Evolutionary conservation across 2,888 invertebrate genomes (phyloP), one percentile per base, ranked within the genome.

Genomic region (Lasioglossum oenotherae): DNA sequence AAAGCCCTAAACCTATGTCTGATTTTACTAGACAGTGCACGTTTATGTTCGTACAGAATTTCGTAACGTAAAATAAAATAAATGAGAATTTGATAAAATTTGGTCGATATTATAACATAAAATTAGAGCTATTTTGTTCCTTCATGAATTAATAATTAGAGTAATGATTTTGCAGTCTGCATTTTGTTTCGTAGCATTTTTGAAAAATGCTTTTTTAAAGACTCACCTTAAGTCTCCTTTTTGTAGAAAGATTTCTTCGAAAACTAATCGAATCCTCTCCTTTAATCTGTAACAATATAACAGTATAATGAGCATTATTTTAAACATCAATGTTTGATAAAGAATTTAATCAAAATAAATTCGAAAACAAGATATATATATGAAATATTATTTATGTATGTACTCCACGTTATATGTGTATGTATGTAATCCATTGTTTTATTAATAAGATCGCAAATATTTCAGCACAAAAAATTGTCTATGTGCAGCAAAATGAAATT

Each of bases 181-280:
- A 46, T 16, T 16, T 16, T 16, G 16, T 46, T 46, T 16, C 46
- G n/a, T 12, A 57, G n/a, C n/a, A 19, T 19, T 16, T 16, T 31
- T 5, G n/a, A n/a, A n/a, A n/a, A n/a, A n/a, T n/a, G n/a, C n/a
- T 16, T 16, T 31, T 5, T 19, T n/a, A 16, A 64, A 80, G 44
- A 87, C 95, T 95, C 94, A 98, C 98, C 98, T 98, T 89, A 97
- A 95, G 93, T 98, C 97, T 83, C 97, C 97, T 95, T 97, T 97
- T 94, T 98, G 97, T 89, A 98, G 96, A 79, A 97, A 96, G 90
- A 98, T 96, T 95, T 98, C 97, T 95, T 98, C 98, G 93, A 98
- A 98, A 31, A 98, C 96, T 90, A 98, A 96, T 94, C 98, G 97
- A 90, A 98, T 97, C 89, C 98, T 96, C 95, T 98, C 98, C 93